Conservation (phyloP, 2,113 vertebrate species). For the Charina bottae region DNA sequence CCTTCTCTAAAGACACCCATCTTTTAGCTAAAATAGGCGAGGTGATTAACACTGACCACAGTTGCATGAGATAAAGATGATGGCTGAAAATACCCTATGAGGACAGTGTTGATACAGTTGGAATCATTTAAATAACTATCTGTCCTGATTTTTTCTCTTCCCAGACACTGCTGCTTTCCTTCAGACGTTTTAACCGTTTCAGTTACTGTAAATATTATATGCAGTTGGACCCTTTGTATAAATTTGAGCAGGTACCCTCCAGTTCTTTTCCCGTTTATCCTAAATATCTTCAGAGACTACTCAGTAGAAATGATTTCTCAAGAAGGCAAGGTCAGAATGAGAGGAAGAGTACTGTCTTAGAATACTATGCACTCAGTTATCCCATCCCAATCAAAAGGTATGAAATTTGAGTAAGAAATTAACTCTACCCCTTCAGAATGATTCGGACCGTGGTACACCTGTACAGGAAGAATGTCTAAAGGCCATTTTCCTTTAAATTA, state of each 20-base stretch:
- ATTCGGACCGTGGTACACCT: not conserved
- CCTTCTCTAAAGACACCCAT: not conserved
- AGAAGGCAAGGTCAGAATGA: constrained; percentile 12
- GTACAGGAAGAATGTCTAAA: constrained; percentile 10
- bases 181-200: not conserved
- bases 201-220: not conserved
- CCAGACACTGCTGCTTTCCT: not conserved
- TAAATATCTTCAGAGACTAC: not conserved
- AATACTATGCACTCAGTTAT: not conserved
- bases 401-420: not conserved
- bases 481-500: constrained; percentile 21
- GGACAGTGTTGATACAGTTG: not conserved
- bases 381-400: not conserved
- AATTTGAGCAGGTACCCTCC: not conserved
- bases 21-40: not conserved
- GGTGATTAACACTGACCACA: not conserved
- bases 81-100: not conserved
- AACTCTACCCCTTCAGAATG: not conserved
- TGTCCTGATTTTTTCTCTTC: not conserved
- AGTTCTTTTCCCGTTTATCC: not conserved
- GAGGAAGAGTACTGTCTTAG: not conserved
- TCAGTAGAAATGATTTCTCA: not conserved
- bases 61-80: not conserved
- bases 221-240: not conserved
- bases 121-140: not conserved